phyloP scores from a whole-genome alignment of 1,140 invertebrate species.

The Panagrolaimus sp. region DNA sequence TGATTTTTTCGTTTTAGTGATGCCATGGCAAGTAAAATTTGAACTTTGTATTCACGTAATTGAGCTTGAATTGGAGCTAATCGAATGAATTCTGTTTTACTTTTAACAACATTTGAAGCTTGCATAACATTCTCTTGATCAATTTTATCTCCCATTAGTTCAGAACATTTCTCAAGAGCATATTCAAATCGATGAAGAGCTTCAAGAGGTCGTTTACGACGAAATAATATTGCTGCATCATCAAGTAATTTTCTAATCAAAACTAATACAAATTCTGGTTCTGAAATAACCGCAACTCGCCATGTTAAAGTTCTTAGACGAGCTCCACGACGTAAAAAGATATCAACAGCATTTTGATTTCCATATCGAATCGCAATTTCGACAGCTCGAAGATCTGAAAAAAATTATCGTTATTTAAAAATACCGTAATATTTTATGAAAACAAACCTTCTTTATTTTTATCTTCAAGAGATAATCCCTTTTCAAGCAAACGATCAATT shows the following conservation, averaged over 20 bases:
- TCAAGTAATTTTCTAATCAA: constrained; percentile 90
- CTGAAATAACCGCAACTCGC: constrained; percentile 49
- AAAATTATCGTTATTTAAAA: constrained; percentile 25
- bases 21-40: constrained; percentile 45
- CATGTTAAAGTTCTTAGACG: constrained; percentile 67
- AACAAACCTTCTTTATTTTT: constrained; percentile 39
- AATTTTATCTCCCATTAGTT: constrained; percentile 58
- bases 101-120: constrained; percentile 7
- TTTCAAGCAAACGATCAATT: constrained; percentile 66
- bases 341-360: constrained; percentile 80
- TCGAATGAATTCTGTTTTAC: background rate
- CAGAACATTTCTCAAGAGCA: constrained; percentile 80
- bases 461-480: constrained; percentile 60
- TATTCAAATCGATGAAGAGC: constrained; percentile 90
- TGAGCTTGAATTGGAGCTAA: constrained; percentile 27
- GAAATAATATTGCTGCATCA: constrained; percentile 85
- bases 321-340: constrained; percentile 84
- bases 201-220: constrained; percentile 79
- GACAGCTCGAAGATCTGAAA: constrained; percentile 77
- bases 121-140: background rate
- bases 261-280: constrained; percentile 65
- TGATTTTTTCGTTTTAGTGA: constrained; percentile 33
- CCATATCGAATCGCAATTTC: constrained; percentile 85
- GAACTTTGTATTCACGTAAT: constrained; percentile 33
- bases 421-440: background rate